Conservation (phyloP, 1,140 invertebrate genomes). For the Musca domestica region DNA sequence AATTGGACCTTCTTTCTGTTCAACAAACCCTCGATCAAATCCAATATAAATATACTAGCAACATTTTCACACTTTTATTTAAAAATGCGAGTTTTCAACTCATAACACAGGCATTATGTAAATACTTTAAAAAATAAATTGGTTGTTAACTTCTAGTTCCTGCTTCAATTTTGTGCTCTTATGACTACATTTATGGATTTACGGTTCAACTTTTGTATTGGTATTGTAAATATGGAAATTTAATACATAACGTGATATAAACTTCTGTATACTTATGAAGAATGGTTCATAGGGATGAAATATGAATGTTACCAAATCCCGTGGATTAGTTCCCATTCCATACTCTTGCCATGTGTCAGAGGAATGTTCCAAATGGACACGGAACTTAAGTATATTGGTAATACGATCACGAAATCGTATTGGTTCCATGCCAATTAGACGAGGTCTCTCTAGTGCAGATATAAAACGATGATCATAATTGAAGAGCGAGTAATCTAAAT, state of each 20-base stretch:
- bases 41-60: too few species aligned
- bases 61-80: not conserved
- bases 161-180: too few species aligned
- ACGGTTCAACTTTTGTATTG: conserved; percentile 51
- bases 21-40: too few species aligned
- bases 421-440: conserved; percentile 75
- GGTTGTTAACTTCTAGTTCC: too few species aligned
- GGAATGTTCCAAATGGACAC: conserved; percentile 30
- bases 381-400: conserved; percentile 58
- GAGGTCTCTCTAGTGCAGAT: conserved; percentile 91
- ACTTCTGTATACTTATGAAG: conserved; percentile 91
- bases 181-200: not conserved
- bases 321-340: conserved; percentile 54
- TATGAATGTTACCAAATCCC: conserved; percentile 90
- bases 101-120: too few species aligned
- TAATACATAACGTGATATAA: conserved; percentile 93
- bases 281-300: conserved; percentile 97
- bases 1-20: too few species aligned
- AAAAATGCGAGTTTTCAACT: too few species aligned
- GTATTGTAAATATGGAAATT: conserved; percentile 80
- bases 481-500: conserved; percentile 89
- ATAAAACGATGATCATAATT: conserved; percentile 97
- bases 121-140: too few species aligned
- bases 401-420: conserved; percentile 69
- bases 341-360: not conserved